A percentile compares a stretch with the other conserved stretches of the same genome.
phyloP scores from a whole-genome alignment of 1,140 invertebrate genomes.

The Sesamia nonagrioides region DNA sequence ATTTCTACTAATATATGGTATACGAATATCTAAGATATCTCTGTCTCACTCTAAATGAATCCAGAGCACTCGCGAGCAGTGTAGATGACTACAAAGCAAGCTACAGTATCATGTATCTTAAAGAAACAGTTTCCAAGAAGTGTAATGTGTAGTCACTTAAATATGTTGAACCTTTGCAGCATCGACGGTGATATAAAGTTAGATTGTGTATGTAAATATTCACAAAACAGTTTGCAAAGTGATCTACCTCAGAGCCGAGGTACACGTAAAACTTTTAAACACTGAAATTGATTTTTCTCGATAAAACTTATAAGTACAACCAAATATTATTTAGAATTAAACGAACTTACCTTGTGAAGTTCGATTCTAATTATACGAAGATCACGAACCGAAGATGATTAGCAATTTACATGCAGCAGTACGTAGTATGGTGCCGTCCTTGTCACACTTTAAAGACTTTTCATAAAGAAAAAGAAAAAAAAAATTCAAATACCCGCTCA shows the following conservation, averaged over 20 bases:
- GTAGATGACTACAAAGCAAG: background rate
- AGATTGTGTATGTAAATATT: conserved; percentile 74
- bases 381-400: no score
- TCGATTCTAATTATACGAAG: no score
- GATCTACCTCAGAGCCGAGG: conserved; percentile 52
- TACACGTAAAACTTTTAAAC: conserved; percentile 58
- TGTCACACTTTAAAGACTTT: no score
- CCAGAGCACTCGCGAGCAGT: background rate
- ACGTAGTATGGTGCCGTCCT: no score
- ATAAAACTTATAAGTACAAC: conserved; percentile 39
- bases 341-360: no score
- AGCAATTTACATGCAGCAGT: no score
- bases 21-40: no score
- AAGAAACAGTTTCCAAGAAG: background rate
- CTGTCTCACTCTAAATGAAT: no score
- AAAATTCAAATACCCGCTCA: no score
- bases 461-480: no score
- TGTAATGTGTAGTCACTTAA: background rate
- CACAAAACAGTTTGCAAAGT: conserved; percentile 61
- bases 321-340: conserved; percentile 32
- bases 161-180: background rate
- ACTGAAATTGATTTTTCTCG: conserved; percentile 59
- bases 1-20: no score
- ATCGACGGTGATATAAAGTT: conserved; percentile 58
- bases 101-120: conserved; percentile 2